Evolutionary conservation across 2,797 vertebrate species (phyloP).

Genomic region (Vultur gryphus): DNA sequence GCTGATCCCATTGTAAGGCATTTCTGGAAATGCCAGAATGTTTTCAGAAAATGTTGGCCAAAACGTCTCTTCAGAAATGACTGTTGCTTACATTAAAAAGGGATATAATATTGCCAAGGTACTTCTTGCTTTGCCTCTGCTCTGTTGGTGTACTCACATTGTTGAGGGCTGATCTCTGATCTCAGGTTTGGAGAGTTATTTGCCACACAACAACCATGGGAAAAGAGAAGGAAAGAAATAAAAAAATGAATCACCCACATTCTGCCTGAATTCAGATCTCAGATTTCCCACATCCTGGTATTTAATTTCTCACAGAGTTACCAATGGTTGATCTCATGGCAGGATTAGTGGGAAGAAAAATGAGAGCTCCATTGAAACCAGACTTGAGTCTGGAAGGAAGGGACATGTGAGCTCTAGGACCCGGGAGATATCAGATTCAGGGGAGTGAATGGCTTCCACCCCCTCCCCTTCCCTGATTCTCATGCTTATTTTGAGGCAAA

Average conservation of each 20-base stretch:
- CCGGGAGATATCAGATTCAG: background rate
- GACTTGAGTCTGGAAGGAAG: slow-evolving; percentile 50
- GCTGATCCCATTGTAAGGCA: background rate
- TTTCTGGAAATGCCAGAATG: background rate
- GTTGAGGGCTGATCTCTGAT: background rate
- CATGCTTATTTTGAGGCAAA: slow-evolving; percentile 11
- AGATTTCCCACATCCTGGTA: slow-evolving; percentile 63
- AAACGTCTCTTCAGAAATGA: background rate
- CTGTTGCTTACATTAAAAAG: background rate
- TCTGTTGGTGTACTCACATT: background rate
- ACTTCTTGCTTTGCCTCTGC: background rate
- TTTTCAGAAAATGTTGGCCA: background rate
- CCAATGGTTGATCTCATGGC: slow-evolving; percentile 61
- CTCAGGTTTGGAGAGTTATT: slow-evolving; percentile 9
- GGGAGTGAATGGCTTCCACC: background rate
- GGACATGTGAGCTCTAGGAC: slow-evolving; percentile 48
- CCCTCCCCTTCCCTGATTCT: background rate
- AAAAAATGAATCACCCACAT: slow-evolving; percentile 37
- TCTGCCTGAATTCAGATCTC: slow-evolving; percentile 60
- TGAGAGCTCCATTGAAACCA: slow-evolving; percentile 67
- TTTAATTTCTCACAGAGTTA: slow-evolving; percentile 62
- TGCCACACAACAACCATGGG: slow-evolving; percentile 33
- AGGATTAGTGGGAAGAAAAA: slow-evolving; percentile 64
- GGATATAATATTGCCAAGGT: background rate
- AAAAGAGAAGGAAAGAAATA: slow-evolving; percentile 37